A percentile compares a stretch with the other conserved stretches of the same genome.
Conservation (phyloP, 2,113 vertebrate genomes). For the Amphiprion percula region DNA sequence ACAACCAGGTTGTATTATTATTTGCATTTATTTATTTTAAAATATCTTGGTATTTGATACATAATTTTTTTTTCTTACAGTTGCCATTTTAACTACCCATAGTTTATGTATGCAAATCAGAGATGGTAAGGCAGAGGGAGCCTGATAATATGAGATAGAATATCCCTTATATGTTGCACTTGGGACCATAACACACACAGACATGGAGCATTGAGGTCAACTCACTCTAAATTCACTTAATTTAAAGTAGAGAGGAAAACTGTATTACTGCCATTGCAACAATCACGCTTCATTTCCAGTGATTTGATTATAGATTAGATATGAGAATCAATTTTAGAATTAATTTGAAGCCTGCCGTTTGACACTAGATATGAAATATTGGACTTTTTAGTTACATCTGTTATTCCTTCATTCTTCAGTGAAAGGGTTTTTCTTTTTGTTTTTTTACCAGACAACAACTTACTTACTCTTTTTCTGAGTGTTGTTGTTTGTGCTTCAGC, state of each 20-base stretch:
- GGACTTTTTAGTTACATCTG: no score
- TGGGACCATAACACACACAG: neutral
- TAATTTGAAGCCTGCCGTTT: slow-evolving; percentile 10
- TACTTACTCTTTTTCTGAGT: slow-evolving; percentile 20
- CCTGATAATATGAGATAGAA: no score
- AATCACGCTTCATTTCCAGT: slow-evolving; percentile 11
- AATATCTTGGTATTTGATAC: no score
- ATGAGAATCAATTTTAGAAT: slow-evolving; percentile 17
- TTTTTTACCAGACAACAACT: slow-evolving; percentile 23
- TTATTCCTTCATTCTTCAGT: no score
- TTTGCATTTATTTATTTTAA: no score
- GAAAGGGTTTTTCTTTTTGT: no score
- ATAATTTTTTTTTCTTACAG: no score
- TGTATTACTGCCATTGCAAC: neutral
- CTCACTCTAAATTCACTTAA: neutral
- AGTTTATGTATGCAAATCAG: no score
- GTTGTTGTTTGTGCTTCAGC: slow-evolving; percentile 10
- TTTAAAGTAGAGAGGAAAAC: slow-evolving; percentile 17
- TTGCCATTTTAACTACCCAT: no score
- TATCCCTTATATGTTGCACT: neutral
- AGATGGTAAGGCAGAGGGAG: no score
- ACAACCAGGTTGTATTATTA: no score
- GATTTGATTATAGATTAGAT: slow-evolving; percentile 40
- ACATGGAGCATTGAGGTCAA: neutral
- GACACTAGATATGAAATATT: neutral